Evolutionary conservation across 2,888 invertebrate species (phyloP).

Genomic region (Apodemia hepburni): DNA sequence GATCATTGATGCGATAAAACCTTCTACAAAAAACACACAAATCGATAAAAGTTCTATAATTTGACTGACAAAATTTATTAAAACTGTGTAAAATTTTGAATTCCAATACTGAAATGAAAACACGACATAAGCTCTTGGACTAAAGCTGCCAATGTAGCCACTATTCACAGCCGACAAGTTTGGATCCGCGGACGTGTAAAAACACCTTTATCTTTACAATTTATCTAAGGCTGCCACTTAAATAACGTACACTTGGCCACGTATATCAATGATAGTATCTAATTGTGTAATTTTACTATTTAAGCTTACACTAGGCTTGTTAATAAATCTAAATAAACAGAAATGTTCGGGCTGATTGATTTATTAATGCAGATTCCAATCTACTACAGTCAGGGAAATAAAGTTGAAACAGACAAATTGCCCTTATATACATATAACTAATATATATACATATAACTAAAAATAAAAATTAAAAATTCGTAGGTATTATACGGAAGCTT

Average conservation of each 20-base stretch:
- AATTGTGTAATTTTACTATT: conserved; percentile 13
- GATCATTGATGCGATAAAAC: too few relatives aligned
- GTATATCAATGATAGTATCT: conserved; percentile 13
- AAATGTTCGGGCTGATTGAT: neutral
- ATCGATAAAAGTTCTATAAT: too few relatives aligned
- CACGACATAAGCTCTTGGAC: neutral
- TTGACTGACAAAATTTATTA: too few relatives aligned
- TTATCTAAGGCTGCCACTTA: conserved; percentile 23
- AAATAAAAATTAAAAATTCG: too few relatives aligned
- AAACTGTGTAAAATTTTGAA: too few relatives aligned
- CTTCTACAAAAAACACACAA: too few relatives aligned
- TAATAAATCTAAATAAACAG: neutral
- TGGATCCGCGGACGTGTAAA: conserved; percentile 23
- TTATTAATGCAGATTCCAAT: neutral
- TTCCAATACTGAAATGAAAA: neutral
- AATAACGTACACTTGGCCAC: conserved; percentile 21
- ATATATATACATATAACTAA: too few relatives aligned
- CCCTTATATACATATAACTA: too few relatives aligned
- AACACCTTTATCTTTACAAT: conserved; percentile 29
- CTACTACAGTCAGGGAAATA: too few relatives aligned
- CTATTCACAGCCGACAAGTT: conserved; percentile 11
- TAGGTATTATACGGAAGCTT: too few relatives aligned
- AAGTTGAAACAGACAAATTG: too few relatives aligned
- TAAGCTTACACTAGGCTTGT: conserved; percentile 4
- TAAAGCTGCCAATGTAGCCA: conserved; percentile 2